Conservation (phyloP, 2,113 vertebrate species). For the Haemorhous mexicanus region DNA sequence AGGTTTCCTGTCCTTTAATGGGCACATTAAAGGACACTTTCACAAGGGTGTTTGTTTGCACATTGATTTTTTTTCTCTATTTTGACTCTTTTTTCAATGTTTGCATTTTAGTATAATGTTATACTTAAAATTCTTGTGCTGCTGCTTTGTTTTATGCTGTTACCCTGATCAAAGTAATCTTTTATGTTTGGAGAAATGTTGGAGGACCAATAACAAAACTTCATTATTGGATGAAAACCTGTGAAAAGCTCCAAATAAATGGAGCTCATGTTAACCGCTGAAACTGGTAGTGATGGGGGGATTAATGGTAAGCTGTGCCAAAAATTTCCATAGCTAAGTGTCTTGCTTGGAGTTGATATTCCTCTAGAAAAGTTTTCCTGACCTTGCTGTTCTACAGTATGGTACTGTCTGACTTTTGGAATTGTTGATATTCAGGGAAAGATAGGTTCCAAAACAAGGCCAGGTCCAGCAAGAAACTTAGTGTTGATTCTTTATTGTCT, state of each 20-base stretch:
- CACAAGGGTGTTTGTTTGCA: not conserved
- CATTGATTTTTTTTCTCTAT: not conserved
- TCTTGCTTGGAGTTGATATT: not conserved
- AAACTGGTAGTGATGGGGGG: not conserved
- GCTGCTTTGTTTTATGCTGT: not conserved
- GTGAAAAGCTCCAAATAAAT: not conserved
- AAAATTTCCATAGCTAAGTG: not conserved
- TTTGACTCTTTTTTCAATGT: not conserved
- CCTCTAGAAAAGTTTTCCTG: not conserved
- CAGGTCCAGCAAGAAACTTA: not conserved
- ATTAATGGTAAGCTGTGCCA: not conserved
- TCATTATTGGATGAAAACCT: not conserved
- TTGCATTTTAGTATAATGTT: constrained; percentile 5
- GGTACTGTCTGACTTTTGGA: not conserved
- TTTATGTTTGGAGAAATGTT: not conserved
- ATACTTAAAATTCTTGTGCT: not conserved
- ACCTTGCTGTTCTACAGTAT: not conserved
- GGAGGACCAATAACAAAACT: not conserved
- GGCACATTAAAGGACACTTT: not conserved
- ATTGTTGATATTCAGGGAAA: not conserved
- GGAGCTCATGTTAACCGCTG: not conserved
- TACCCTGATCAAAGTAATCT: not conserved
- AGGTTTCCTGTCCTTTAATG: not conserved
- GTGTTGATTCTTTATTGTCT: not conserved
- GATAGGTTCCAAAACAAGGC: not conserved